Conservation (phyloP, 2,888 invertebrate species). For the Strigamia crassipes region DNA sequence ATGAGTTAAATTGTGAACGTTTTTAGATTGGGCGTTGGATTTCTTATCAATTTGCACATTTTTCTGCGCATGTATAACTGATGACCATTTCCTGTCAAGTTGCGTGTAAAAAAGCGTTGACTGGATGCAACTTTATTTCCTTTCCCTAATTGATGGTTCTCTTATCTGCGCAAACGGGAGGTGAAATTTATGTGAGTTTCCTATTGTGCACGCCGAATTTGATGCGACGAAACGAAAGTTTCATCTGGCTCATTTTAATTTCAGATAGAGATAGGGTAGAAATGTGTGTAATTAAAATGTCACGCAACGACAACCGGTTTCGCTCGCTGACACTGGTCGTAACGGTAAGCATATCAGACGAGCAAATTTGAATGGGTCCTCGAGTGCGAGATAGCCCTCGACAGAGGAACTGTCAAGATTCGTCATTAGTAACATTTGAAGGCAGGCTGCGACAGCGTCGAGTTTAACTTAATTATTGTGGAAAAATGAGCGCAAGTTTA, state of each 20-base stretch:
- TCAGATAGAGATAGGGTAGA: constrained; percentile 18
- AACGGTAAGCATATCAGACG: constrained; percentile 7
- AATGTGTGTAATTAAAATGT: constrained; percentile 35
- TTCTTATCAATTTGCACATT: constrained; percentile 10
- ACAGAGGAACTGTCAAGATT: constrained; percentile 24
- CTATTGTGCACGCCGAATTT: constrained; percentile 28
- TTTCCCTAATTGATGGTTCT: constrained; percentile 16
- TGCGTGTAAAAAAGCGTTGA: background rate
- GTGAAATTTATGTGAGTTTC: constrained; percentile 26
- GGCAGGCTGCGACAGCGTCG: background rate
- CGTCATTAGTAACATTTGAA: background rate
- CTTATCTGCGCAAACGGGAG: constrained; percentile 10
- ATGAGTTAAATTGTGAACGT: too few species aligned
- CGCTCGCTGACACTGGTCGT: background rate
- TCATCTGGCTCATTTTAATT: constrained; percentile 37
- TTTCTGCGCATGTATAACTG: constrained; percentile 16
- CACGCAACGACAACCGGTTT: constrained; percentile 11
- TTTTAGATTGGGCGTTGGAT: too few species aligned
- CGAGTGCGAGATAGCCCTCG: background rate
- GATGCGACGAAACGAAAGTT: constrained; percentile 35
- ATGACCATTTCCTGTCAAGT: constrained; percentile 8
- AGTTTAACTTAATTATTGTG: constrained; percentile 9
- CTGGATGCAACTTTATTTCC: constrained; percentile 27
- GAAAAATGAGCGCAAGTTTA: constrained; percentile 14
- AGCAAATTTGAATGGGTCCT: constrained; percentile 35